phyloP scores from a whole-genome alignment of 2,797 vertebrate genomes.

The Taeniopygia guttata region DNA sequence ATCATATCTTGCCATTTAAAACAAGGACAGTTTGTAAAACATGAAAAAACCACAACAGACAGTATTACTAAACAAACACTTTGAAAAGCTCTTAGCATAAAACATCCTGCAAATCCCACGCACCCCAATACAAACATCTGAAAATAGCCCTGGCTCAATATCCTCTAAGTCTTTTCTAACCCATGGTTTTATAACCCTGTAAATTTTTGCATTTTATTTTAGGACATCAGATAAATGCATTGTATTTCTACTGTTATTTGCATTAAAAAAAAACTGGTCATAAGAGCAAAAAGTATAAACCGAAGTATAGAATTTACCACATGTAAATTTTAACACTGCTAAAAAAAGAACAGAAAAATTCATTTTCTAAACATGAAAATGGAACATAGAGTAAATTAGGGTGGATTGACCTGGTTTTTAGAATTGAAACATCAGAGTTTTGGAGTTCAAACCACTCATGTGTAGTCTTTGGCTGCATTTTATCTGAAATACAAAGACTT shows the following conservation, averaged over 20 bases:
- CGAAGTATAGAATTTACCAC: constrained; percentile 48
- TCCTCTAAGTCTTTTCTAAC: neutral
- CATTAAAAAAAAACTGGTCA: constrained; percentile 39
- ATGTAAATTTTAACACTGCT: constrained; percentile 70
- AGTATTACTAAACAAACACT: constrained; percentile 3
- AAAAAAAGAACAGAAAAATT: constrained; percentile 68
- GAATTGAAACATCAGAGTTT: neutral
- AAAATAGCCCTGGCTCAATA: neutral
- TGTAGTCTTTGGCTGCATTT: neutral
- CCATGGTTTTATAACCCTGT: neutral
- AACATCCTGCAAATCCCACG: neutral
- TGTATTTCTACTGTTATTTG: constrained; percentile 43
- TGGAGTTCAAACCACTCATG: neutral
- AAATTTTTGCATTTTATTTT: constrained; percentile 29
- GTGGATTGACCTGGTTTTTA: constrained; percentile 50
- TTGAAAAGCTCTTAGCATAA: constrained; percentile 20
- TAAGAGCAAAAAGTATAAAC: constrained; percentile 39
- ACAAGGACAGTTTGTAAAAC: neutral
- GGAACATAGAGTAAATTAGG: constrained; percentile 59
- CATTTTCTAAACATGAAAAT: constrained; percentile 65
- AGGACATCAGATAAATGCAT: constrained; percentile 18
- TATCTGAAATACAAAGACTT: neutral
- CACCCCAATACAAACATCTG: neutral
- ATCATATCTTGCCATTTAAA: constrained; percentile 4
- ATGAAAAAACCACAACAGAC: neutral